Conservation (phyloP, 2,113 vertebrate species). For the Myiagra hebetior region DNA sequence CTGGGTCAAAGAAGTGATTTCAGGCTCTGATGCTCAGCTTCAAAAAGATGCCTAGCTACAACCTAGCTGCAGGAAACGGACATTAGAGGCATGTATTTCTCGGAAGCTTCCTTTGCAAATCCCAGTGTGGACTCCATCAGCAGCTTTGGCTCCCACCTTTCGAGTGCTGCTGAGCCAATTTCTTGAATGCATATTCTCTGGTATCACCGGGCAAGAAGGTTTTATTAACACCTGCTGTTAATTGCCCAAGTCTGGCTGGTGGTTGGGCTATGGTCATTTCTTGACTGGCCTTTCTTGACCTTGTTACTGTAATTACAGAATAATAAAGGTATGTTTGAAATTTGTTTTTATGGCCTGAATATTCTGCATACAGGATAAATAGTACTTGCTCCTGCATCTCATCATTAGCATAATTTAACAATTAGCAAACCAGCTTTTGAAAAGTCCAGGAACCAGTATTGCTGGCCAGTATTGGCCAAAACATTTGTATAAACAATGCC, state of each 20-base stretch:
- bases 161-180: accelerated
- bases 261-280: background rate
- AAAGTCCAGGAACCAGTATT: background rate
- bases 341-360: slow-evolving; percentile 8
- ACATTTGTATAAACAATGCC: background rate
- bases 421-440: background rate
- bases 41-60: background rate
- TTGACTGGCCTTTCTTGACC: background rate
- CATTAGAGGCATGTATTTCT: accelerated
- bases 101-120: background rate
- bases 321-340: slow-evolving; percentile 25
- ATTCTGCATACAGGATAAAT: background rate
- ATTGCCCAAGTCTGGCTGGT: background rate
- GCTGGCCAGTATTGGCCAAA: background rate
- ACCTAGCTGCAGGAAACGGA: background rate
- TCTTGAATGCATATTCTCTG: background rate
- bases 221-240: background rate
- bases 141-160: background rate
- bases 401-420: background rate
- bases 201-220: background rate
- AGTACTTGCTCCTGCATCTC: background rate
- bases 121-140: accelerated
- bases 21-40: background rate
- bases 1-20: background rate
- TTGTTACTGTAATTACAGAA: slow-evolving; percentile 2